phyloP scores from a whole-genome alignment of 2,888 invertebrate species.

The Eupsilia transversa region DNA sequence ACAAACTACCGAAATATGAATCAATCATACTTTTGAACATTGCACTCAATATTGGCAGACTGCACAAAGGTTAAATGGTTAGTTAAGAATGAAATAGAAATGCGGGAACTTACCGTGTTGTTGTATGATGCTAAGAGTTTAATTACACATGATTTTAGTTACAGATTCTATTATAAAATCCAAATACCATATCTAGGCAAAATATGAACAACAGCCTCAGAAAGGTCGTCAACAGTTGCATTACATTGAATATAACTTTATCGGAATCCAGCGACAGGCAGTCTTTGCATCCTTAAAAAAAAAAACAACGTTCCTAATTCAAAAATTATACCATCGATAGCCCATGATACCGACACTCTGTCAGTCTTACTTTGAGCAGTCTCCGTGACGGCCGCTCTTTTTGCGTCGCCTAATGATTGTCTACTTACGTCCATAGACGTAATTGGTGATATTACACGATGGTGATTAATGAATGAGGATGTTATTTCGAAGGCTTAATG shows the following conservation, averaged over 20 bases:
- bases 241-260: neutral
- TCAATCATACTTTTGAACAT: conserved; percentile 53
- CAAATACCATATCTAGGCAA: neutral
- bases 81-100: neutral
- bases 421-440: conserved; percentile 57
- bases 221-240: neutral
- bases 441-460: conserved; percentile 62
- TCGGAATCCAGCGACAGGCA: neutral
- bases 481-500: conserved; percentile 44
- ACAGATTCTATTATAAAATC: neutral
- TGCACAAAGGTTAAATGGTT: conserved; percentile 22
- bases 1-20: conserved; percentile 54
- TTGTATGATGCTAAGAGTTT: neutral
- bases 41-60: conserved; percentile 21
- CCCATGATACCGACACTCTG: conserved; percentile 17
- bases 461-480: conserved; percentile 59
- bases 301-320: conserved; percentile 35
- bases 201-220: neutral
- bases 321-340: conserved; percentile 48
- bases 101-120: neutral
- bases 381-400: conserved; percentile 57
- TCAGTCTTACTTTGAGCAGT: conserved; percentile 51
- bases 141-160: neutral
- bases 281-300: neutral
- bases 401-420: conserved; percentile 55